Base-by-base conservation (phyloP, 2,888 invertebrate species). In the Chironomus riparius region DNA sequence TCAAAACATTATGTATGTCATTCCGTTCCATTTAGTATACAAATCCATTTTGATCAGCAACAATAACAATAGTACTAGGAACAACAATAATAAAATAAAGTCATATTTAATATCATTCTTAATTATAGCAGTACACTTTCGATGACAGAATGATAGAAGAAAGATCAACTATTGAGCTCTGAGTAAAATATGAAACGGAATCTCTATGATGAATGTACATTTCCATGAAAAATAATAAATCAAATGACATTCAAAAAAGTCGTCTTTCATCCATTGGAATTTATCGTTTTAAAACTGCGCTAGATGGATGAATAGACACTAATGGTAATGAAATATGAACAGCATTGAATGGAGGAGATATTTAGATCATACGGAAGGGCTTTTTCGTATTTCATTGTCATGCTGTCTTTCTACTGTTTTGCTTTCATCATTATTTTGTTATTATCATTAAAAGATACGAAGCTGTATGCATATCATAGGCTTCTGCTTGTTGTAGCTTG, bases 171-270 rank as follows among this genome's bases (percentile, higher is more conserved):
- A 38, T 38, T 38, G 38, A 38, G 38, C 38, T 38, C 38, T 38
- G 2, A 38, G 4, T 38, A 38, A 38, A 38, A 38, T 38, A 38
- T 10, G 38, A 15, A 70, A 71, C 24, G 21, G 71, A 56, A 22
- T 56, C 18, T 22, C 24, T 56, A 50, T 71, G 71, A 71, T 71
- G 71, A 71, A 71, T 71, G 56, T 56, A n/a, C 18, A 15, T 56
- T 18, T 56, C 18, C 15, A 22, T n/a, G 62, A 62, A 73, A 73
- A 73, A 73, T 73, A 73, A 73, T 73, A 73, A 73, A 73, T 73
- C 72, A 73, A 73, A 73, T 73, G 72, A 73, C 72, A 73, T 73
- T 73, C 72, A 73, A 61, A 71, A 73, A 56, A 18, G 6, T 56
- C 15, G 38, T 18, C 56, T 56, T 56, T 56, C 38, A 38, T 71